These are phyloP conservation scores for Pampusana beccarii DNA, from an alignment of 2,113 vertebrate genomes.

Conservation along the genomic window DNA sequence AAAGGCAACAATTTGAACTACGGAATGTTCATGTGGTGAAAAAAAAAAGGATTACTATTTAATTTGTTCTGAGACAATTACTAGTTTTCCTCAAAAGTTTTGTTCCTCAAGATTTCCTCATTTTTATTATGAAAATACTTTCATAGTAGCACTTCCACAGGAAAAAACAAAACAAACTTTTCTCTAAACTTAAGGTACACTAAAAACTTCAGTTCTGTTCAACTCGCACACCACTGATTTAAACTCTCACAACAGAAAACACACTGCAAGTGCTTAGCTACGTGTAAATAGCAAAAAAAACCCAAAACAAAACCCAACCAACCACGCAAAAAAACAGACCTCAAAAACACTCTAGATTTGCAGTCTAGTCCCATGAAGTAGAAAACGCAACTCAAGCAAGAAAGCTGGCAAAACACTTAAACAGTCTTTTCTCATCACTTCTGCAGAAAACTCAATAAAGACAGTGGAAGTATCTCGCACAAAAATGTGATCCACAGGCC, in stretches of 20 bases:
- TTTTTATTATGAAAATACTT: not conserved
- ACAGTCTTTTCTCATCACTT: not conserved
- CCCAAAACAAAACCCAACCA: not conserved
- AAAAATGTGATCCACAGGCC: not conserved
- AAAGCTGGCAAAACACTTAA: not conserved
- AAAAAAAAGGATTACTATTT: not conserved
- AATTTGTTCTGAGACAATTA: not conserved
- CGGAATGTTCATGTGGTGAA: not conserved
- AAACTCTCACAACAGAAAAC: not conserved
- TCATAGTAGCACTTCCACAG: not conserved
- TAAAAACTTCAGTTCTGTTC: not conserved
- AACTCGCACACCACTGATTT: not conserved
- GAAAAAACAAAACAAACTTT: not conserved
- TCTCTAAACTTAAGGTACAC: not conserved
- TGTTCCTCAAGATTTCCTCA: not conserved
- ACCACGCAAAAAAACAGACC: too few relatives aligned
- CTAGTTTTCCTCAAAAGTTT: not conserved
- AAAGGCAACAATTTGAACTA: not conserved
- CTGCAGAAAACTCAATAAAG: not conserved
- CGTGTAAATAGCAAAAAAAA: not conserved
- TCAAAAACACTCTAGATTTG: not conserved
- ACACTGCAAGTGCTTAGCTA: not conserved
- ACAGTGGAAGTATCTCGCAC: not conserved
- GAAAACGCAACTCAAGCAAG: not conserved
- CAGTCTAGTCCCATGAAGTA: not conserved